These are phyloP conservation scores for Seira musarum DNA, from an alignment of 2,888 invertebrate species.

Conservation along the genomic window DNA sequence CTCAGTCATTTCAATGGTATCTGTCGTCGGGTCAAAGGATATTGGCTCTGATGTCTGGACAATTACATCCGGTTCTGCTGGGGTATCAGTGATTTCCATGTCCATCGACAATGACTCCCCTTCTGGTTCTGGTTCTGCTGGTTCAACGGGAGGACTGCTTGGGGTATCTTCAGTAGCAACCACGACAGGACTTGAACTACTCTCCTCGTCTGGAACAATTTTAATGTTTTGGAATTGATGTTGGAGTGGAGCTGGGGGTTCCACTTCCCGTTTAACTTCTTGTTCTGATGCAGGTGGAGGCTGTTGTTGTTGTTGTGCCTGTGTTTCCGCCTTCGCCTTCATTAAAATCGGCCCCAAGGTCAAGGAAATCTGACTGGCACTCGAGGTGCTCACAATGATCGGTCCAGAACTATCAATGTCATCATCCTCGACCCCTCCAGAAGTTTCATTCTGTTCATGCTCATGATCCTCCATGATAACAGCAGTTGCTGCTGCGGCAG, in stretches of 20 bases:
- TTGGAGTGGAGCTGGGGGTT: not conserved
- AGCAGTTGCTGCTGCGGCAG: constrained; percentile 52
- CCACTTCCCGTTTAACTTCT: not conserved
- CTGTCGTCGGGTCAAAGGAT: not conserved
- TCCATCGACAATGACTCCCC: too few species aligned
- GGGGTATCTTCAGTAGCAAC: too few species aligned
- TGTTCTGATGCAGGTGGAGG: not conserved
- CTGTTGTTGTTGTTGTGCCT: too few species aligned
- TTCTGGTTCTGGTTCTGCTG: too few species aligned
- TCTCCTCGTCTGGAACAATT: too few species aligned
- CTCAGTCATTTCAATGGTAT: constrained; percentile 25
- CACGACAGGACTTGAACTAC: too few species aligned
- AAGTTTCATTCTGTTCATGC: constrained; percentile 15
- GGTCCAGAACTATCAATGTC: too few species aligned
- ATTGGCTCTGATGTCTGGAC: not conserved
- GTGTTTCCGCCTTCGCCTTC: too few species aligned
- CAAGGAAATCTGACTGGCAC: too few species aligned
- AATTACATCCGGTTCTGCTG: not conserved
- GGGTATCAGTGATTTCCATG: not conserved
- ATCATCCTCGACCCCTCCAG: not conserved
- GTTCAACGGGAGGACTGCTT: too few species aligned
- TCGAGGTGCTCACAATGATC: too few species aligned
- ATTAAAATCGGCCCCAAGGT: not conserved
- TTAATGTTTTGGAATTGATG: not conserved
- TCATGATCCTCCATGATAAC: constrained; percentile 39